Evolutionary conservation across 2,797 vertebrate species (phyloP), one percentile per base, ranked within the genome.

Genomic region (Oryzias dopingdopingensis): DNA sequence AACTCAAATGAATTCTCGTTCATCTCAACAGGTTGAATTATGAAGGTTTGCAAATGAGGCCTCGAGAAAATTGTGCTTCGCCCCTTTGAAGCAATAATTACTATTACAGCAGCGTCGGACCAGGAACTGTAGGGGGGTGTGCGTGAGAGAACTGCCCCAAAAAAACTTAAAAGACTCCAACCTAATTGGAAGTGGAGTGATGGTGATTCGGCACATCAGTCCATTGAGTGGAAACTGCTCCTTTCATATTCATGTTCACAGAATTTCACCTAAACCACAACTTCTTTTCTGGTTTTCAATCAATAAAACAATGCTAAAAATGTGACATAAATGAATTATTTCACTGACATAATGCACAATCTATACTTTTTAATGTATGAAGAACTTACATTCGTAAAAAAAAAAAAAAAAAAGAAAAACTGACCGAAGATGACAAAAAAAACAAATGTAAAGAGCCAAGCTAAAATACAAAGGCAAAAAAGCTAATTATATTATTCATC

Each of bases 21-120:
- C 80, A 88, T 91, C 81, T 85, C 74, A 88, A 88, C 63, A 77
- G 82, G 83, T 81, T 86, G 71, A 80, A 80, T 84, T 75, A 67
- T 88, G 70, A 91, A 89, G 88, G 79, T 88, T 88, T 86, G 69
- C 77, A 87, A 86, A 90, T 75, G 67, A 80, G 64, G 80, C 79
- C 86, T 70, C 72, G 5, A 75, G 88, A 87, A 86, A 73, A 83
- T 77, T 69, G 67, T 50, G 70, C 76, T 79, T 79, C 7, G 80
- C 83, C 64, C 80, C 87, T 88, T 90, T 90, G 87, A 90, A 85
- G 85, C 83, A 84, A 89, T 91, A 89, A 92, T 91, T 89, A 90
- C 76, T 65, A 70, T 80, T 71, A 70, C 65, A 77, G 76, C 74
- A 55, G 77, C 23, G 41, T 42, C 41, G 63, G 63, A 65, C 74